These are phyloP conservation scores for Uropsilus gracilis DNA, from an alignment of 2,113 vertebrate genomes.

Conservation along the genomic window DNA sequence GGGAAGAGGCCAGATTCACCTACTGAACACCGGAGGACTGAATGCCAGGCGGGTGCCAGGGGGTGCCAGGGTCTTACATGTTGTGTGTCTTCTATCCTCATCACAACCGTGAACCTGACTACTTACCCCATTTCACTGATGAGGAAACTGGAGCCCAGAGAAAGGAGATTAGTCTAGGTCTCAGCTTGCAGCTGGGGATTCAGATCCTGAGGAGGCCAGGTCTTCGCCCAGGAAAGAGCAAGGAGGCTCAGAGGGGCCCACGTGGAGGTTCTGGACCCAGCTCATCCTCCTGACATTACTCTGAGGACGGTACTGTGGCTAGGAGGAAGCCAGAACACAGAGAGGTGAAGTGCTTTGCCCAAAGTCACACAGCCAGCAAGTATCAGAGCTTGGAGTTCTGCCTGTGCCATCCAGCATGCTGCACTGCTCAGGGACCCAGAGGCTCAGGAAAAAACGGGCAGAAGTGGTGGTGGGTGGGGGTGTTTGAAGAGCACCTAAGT, in stretches of 20 bases:
- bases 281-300: too few relatives aligned
- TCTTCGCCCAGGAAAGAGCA: background rate
- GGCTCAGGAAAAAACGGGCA: background rate
- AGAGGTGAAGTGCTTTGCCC: background rate
- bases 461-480: fast-evolving
- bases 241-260: background rate
- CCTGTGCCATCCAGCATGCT: too few relatives aligned
- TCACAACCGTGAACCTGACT: fast-evolving
- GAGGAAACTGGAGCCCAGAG: background rate
- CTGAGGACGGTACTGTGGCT: background rate
- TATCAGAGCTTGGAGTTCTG: background rate
- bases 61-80: fast-evolving
- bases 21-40: background rate
- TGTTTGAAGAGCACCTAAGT: background rate
- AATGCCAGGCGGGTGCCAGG: background rate
- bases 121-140: background rate
- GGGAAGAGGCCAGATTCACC: fast-evolving
- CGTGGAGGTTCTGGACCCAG: background rate
- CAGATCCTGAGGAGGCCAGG: background rate
- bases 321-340: background rate
- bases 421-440: background rate
- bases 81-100: background rate
- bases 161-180: background rate
- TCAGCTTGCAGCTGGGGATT: background rate
- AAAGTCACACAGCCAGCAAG: background rate